phyloP scores from a whole-genome alignment of 2,113 vertebrate genomes.

The Amphiprion percula region DNA sequence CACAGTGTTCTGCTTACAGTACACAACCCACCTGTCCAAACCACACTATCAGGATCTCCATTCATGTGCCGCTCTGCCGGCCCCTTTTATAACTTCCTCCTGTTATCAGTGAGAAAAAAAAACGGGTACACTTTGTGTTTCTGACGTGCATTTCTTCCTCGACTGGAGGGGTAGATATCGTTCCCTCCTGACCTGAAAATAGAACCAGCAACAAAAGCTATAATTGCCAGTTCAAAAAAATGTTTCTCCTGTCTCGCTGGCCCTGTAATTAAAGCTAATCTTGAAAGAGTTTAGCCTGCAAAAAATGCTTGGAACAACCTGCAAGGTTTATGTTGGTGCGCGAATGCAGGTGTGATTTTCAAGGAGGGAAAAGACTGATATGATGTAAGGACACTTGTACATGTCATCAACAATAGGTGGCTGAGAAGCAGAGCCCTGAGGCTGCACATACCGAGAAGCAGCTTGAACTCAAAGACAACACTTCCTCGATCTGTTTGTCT shows the following conservation, averaged over 20 bases:
- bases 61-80: slow-evolving; percentile 41
- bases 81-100: slow-evolving; percentile 24
- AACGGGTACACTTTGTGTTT: slow-evolving; percentile 8
- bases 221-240: slow-evolving; percentile 63
- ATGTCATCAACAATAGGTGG: slow-evolving; percentile 72
- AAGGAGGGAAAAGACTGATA: slow-evolving; percentile 26
- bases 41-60: slow-evolving; percentile 47
- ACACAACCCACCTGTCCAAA: slow-evolving; percentile 75
- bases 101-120: slow-evolving; percentile 36
- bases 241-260: slow-evolving; percentile 47
- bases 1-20: slow-evolving; percentile 64
- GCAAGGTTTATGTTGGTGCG: slow-evolving; percentile 46
- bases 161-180: slow-evolving; percentile 12
- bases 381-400: slow-evolving; percentile 65
- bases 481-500: slow-evolving; percentile 18
- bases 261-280: slow-evolving; percentile 72
- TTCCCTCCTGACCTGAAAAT: slow-evolving; percentile 57
- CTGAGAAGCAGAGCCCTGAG: slow-evolving; percentile 53
- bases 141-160: slow-evolving; percentile 31
- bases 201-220: slow-evolving; percentile 63
- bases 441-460: slow-evolving; percentile 71
- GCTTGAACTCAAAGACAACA: slow-evolving; percentile 59
- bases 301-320: slow-evolving; percentile 51
- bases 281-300: slow-evolving; percentile 56
- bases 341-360: slow-evolving; percentile 60